Evolutionary conservation across 2,888 invertebrate species (phyloP).

Genomic region (Camptogramma bilineatum): DNA sequence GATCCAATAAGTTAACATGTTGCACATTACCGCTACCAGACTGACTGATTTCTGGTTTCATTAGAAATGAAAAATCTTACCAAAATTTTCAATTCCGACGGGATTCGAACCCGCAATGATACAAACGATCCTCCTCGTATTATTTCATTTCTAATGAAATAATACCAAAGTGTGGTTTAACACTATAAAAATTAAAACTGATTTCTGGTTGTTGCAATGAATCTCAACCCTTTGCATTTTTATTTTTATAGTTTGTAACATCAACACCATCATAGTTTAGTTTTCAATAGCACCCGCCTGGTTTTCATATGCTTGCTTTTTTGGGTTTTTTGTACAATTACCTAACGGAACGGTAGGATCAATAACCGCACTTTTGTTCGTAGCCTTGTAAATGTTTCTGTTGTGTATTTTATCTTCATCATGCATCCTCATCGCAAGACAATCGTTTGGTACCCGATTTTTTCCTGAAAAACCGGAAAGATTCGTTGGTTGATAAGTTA

Average conservation of each 20-base stretch:
- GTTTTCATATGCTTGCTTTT: constrained; percentile 3
- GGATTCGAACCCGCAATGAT: no score
- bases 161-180: no score
- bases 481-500: constrained; percentile 18
- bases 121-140: no score
- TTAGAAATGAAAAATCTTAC: no score
- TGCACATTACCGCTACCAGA: constrained; percentile 7
- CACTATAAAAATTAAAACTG: no score
- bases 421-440: constrained; percentile 8
- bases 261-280: constrained; percentile 4
- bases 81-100: no score
- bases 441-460: constrained; percentile 15
- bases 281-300: no score
- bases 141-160: no score
- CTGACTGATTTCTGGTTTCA: constrained; percentile 20
- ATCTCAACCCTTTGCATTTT: constrained; percentile 6
- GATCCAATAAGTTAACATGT: constrained; percentile 6
- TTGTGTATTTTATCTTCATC: constrained; percentile 9
- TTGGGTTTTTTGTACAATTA: constrained; percentile 5
- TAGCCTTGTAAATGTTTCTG: constrained; percentile 17
- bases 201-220: constrained; percentile 5
- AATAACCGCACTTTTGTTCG: constrained; percentile 12
- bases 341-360: constrained; percentile 18
- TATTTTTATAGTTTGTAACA: constrained; percentile 9
- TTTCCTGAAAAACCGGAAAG: constrained; percentile 22